Evolutionary conservation across 2,113 vertebrate species (phyloP).

Genomic region (Stegostoma tigrinum): DNA sequence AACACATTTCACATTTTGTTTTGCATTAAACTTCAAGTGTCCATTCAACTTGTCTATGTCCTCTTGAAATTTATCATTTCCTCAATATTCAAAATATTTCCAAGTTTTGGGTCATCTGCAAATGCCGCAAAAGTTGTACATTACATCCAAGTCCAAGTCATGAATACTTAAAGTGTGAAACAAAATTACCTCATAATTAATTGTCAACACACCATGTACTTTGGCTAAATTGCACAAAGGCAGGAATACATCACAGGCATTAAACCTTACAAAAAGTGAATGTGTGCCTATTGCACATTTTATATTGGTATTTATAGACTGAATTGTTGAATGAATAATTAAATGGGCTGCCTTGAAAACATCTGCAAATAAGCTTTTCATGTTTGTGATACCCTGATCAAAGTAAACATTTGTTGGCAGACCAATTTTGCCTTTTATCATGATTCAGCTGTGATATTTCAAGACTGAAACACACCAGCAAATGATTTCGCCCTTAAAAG

Average conservation of each 20-base stretch:
- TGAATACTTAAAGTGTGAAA: neutral
- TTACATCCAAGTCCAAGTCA: too few species aligned
- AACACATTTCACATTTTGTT: too few species aligned
- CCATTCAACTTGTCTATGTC: too few species aligned
- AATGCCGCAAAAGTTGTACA: too few species aligned
- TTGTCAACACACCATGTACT: neutral
- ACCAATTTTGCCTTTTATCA: neutral
- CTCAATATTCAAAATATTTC: too few species aligned
- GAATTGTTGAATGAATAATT: conserved; percentile 15
- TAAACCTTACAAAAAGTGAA: neutral
- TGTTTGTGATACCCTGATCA: neutral
- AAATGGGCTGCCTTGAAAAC: neutral
- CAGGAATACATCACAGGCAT: neutral
- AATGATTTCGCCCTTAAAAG: neutral
- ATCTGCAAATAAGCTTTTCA: neutral
- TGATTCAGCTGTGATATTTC: neutral
- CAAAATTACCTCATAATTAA: neutral
- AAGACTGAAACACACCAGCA: neutral
- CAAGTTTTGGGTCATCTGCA: too few species aligned
- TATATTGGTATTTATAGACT: neutral
- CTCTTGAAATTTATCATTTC: too few species aligned
- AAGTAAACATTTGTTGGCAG: neutral
- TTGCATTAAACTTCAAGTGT: too few species aligned
- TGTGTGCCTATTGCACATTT: neutral
- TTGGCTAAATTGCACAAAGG: neutral